phyloP scores from a whole-genome alignment of 2,113 vertebrate genomes.

The Okapia johnstoni region DNA sequence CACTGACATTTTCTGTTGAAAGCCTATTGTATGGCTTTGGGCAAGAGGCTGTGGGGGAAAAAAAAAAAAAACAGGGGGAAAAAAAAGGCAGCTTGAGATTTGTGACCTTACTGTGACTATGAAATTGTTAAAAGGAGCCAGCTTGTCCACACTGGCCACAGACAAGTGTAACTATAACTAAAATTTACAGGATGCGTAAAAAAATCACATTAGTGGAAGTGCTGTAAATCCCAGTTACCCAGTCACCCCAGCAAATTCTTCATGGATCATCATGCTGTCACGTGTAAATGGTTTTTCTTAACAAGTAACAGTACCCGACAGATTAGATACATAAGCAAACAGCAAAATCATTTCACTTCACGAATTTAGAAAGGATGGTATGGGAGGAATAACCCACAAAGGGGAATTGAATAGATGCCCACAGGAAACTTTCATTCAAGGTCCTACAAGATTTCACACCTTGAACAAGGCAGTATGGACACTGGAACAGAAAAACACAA shows the following conservation, averaged over 20 bases:
- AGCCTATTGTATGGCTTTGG: constrained; percentile 48
- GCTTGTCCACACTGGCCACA: constrained; percentile 50
- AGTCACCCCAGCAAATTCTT: constrained; percentile 50
- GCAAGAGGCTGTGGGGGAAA: neutral
- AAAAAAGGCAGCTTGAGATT: constrained; percentile 48
- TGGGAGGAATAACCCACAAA: neutral
- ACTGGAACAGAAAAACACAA: neutral
- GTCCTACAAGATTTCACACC: neutral
- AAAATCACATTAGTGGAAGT: neutral
- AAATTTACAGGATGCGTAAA: constrained; percentile 70
- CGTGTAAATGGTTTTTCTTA: constrained; percentile 67
- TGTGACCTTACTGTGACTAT: constrained; percentile 64
- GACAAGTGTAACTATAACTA: constrained; percentile 67
- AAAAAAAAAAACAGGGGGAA: neutral
- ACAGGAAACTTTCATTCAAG: neutral
- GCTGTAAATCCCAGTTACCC: constrained; percentile 69
- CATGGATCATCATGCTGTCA: constrained; percentile 58
- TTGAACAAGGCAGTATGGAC: neutral
- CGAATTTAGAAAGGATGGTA: constrained; percentile 1
- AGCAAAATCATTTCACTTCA: constrained; percentile 43
- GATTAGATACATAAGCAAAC: constrained; percentile 73
- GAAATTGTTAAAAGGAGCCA: constrained; percentile 70
- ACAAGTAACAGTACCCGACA: constrained; percentile 59
- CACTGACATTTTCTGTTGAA: constrained; percentile 51
- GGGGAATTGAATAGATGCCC: neutral